Base-by-base conservation (phyloP, 2,113 vertebrate species). In the Carettochelys insculpta region DNA sequence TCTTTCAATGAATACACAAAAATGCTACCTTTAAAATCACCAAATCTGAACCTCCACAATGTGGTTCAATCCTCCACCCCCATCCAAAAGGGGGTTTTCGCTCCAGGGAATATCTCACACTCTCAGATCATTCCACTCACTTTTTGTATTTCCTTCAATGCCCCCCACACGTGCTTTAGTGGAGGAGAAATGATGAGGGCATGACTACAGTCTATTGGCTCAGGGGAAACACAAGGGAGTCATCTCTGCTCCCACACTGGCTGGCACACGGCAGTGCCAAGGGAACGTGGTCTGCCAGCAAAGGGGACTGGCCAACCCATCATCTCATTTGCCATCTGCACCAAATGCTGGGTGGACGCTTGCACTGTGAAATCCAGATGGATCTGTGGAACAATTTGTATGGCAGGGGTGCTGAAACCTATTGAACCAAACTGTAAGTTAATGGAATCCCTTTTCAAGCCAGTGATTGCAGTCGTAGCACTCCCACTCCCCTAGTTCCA, bases 201-300 rank as follows among this genome's bases (percentile, higher is more conserved):
- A 97, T 82, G 76, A 95, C 87, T 95, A 85, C 92, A 51, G 6
- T 93, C 86, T 84, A 90, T 86, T 91, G 88, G 92, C 95, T 92
- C 86, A 54, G 58, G 41, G 73, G 90, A 86, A 92, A 94, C 43
- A 83, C 92, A n/a, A 90, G 45, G 83, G 90, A 95, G 95, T 95
- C 97, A 96, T 94, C 43, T 91, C 90, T 68, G 81, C 93, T 96
- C 97, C 95, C 92, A 96, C 95, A 34, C 95, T 89, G 96, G 86
- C 96, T 97, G 92, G 95, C 96, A 95, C 94, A 41, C 52, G 1
- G 76, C 76, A 94, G 77, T 88, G 96, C 86, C 92, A 92, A 80
- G 81, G 48, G 96, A 96, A 96, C 93, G 51, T 88, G 81, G 95
- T 95, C 93, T 95, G 93, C 90, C 92, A 97, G 89, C 85, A 81